Evolutionary conservation across 2,113 vertebrate species (phyloP).

Genomic region (Probosciger aterrimus): DNA sequence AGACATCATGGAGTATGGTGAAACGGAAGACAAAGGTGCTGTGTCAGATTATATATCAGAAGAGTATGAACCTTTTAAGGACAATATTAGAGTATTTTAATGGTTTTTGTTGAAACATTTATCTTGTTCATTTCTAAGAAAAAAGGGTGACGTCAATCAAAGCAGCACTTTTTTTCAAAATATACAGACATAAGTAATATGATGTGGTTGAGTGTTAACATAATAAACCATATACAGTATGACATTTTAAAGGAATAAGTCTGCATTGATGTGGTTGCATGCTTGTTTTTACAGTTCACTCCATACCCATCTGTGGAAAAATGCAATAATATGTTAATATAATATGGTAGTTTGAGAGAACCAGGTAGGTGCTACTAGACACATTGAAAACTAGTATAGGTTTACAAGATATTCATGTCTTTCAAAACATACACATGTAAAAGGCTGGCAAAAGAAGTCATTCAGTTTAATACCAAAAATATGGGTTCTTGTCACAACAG

Average conservation of each 20-base stretch:
- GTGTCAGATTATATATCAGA: constrained; percentile 79
- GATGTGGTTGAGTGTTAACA: constrained; percentile 87
- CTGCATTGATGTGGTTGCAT: constrained; percentile 88
- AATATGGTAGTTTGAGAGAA: constrained; percentile 84
- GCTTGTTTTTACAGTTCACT: constrained; percentile 84
- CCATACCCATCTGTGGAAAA: constrained; percentile 83
- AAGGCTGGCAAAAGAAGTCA: constrained; percentile 70
- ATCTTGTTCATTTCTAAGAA: constrained; percentile 78
- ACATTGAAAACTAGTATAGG: constrained; percentile 83
- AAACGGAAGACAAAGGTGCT: constrained; percentile 76
- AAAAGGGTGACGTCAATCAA: constrained; percentile 78
- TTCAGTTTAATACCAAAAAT: constrained; percentile 72
- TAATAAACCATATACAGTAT: constrained; percentile 88
- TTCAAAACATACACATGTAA: constrained; percentile 71
- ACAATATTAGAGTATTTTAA: constrained; percentile 75
- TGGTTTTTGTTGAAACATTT: constrained; percentile 76
- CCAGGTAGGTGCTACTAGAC: constrained; percentile 83
- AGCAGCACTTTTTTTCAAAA: constrained; percentile 82
- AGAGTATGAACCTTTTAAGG: constrained; percentile 76
- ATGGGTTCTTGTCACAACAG: constrained; percentile 69
- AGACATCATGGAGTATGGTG: constrained; percentile 70
- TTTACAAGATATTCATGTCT: constrained; percentile 80
- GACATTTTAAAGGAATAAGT: constrained; percentile 86
- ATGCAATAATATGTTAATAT: constrained; percentile 87
- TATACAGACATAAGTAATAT: constrained; percentile 85